Base-by-base conservation (phyloP, 2,797 vertebrate genomes). In the Myripristis murdjan region DNA sequence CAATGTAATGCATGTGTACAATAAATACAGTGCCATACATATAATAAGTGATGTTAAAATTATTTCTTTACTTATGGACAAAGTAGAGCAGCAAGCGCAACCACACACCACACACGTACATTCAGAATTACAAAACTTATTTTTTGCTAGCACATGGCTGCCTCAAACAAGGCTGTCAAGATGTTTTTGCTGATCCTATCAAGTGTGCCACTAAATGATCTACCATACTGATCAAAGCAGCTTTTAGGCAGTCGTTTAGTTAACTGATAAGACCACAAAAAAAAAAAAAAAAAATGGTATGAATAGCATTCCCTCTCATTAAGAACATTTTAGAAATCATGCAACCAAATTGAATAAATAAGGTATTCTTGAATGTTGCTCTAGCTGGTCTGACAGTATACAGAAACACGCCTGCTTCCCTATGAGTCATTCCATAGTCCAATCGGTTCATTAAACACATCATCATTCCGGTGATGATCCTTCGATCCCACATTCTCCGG, bases 121-220 rank as follows among this genome's bases (percentile, higher is more conserved):
- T 63, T 28, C 8, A 39, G 37, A 58, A 35, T 55, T 35, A 41
- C 37, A 12, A 37, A 37, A 31, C 4, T 48, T 22, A 23, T 35
- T 48, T 41, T 55, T 11, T 48, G 31, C 9, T 8, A n/a, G 79
- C 72, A 73, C 75, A 82, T 10, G 62, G 87, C 85, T 86, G 75
- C 83, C 74, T 92, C 80, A 75, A 83, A 91, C 86, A 65, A 86
- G 72, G 71, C 75, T 89, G 83, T 90, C 88, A 89, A 90, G 87
- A 91, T 77, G 82, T 87, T n/a, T n/a, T n/a, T 48, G 31, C 9
- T 8, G 6, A 5, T 26, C 54, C 20, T 48, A 46, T 51, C 8
- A 68, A 54, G 55, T 59, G 39, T 54, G 23, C 23, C 39, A 54
- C 11, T 46, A 8, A 26, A 14, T 2, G 9, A 22, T 55, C 24